Conservation (phyloP, 1,140 invertebrate species). For the Drosophila littoralis region DNA sequence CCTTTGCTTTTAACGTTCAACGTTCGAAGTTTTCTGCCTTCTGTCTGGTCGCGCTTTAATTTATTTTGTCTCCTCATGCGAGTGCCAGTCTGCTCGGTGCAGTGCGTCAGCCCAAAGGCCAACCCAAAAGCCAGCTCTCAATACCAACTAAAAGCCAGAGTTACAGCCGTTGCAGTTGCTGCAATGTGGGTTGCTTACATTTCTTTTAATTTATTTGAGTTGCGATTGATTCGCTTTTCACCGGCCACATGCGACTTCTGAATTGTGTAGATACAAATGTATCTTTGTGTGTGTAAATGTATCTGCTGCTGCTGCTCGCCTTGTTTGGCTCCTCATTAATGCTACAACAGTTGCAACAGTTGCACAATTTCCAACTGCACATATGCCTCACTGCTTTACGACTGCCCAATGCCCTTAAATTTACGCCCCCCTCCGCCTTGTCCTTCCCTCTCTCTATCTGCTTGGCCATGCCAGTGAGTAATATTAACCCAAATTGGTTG, state of each 20-base stretch:
- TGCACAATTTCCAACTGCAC: conserved; percentile 33
- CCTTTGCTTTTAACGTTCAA: conserved; percentile 25
- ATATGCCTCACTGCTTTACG: conserved; percentile 27
- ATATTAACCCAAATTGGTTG: conserved; percentile 41
- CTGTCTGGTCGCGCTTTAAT: conserved; percentile 59
- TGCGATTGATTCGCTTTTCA: conserved; percentile 46
- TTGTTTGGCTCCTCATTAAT: conserved; percentile 44
- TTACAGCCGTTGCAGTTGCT: neutral
- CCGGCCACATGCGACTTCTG: conserved; percentile 19
- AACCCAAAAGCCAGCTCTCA: conserved; percentile 29
- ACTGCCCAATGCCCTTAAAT: conserved; percentile 32
- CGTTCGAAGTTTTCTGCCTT: conserved; percentile 11
- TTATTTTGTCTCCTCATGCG: conserved; percentile 71
- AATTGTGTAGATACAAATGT: conserved; percentile 28
- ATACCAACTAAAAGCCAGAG: conserved; percentile 17
- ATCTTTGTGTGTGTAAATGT: conserved; percentile 10
- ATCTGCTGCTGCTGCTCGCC: neutral
- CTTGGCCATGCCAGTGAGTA: neutral
- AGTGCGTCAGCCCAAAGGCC: conserved; percentile 21
- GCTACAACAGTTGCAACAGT: conserved; percentile 32
- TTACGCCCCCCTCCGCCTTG: neutral
- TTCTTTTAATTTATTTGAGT: conserved; percentile 71
- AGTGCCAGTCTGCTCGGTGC: conserved; percentile 22
- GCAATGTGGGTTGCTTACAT: conserved; percentile 58
- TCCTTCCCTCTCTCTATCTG: neutral